Evolutionary conservation across 2,113 vertebrate genomes (phyloP).

Genomic region (Pterocles gutturalis): DNA sequence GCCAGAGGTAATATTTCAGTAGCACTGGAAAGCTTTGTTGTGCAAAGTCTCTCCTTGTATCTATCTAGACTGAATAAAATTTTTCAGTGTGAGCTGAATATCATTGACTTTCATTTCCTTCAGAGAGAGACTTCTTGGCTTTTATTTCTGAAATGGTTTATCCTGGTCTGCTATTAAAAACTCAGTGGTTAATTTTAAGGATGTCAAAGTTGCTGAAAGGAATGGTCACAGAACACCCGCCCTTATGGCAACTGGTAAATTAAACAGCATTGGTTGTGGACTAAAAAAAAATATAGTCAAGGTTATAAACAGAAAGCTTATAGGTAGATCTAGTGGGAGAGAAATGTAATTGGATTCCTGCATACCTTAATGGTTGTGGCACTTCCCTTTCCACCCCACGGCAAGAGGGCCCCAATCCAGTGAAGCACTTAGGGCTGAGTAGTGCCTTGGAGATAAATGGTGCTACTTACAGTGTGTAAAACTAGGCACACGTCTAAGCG

Average conservation of each 20-base stretch:
- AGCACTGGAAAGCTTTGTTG: neutral
- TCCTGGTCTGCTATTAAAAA: neutral
- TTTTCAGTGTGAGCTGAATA: neutral
- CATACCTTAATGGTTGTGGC: neutral
- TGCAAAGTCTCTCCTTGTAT: neutral
- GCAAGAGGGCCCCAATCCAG: neutral
- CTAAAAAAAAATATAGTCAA: neutral
- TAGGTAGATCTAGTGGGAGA: neutral
- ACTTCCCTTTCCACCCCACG: neutral
- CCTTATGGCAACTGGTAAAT: neutral
- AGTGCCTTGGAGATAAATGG: neutral
- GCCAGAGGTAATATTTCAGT: neutral
- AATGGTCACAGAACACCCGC: neutral
- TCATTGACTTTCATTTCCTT: neutral
- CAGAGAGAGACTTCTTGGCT: neutral
- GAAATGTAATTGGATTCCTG: neutral
- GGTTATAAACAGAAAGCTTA: neutral
- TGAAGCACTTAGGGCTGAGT: neutral
- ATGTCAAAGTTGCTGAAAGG: neutral
- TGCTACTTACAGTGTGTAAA: neutral
- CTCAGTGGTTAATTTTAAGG: neutral
- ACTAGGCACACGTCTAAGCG: neutral
- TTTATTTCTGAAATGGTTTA: neutral
- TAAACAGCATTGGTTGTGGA: neutral
- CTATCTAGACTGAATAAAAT: neutral